These are phyloP conservation scores for Caracal caracal DNA, from an alignment of 2,113 vertebrate species.

Conservation along the genomic window DNA sequence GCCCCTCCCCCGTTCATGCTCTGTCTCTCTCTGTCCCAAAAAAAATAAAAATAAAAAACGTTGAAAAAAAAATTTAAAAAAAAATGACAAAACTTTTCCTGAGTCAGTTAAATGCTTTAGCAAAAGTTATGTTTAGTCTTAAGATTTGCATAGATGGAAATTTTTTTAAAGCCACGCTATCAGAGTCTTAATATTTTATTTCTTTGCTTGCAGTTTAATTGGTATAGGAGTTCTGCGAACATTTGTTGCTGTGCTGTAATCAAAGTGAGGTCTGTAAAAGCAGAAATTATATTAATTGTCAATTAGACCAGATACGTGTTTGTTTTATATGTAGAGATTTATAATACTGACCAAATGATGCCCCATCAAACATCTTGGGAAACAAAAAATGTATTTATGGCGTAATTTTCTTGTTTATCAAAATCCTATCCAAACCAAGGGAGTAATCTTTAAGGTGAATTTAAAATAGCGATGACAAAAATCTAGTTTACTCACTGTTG, in stretches of 20 bases:
- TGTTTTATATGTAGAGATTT: conserved; percentile 80
- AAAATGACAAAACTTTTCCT: conserved; percentile 66
- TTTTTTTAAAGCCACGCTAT: conserved; percentile 41
- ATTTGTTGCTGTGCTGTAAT: neutral
- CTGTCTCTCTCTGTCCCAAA: too few relatives aligned
- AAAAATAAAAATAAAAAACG: too few relatives aligned
- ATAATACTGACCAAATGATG: conserved; percentile 80
- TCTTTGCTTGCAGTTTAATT: conserved; percentile 46
- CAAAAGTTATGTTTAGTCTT: conserved; percentile 61
- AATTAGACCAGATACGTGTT: conserved; percentile 71
- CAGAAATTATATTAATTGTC: conserved; percentile 67
- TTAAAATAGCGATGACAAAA: conserved; percentile 68
- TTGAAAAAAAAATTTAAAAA: too few relatives aligned
- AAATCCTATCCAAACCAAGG: conserved; percentile 71
- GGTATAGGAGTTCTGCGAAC: neutral
- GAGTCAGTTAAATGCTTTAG: conserved; percentile 69
- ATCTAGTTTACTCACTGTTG: conserved; percentile 79
- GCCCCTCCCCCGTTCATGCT: too few relatives aligned
- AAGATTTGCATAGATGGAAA: conserved; percentile 52
- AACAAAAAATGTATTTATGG: conserved; percentile 50
- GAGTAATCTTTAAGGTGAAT: conserved; percentile 75
- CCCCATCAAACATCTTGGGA: conserved; percentile 73
- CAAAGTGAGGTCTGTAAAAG: conserved; percentile 3
- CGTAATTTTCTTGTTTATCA: conserved; percentile 70
- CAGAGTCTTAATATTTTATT: conserved; percentile 69